Conservation (phyloP, 2,797 vertebrate genomes). For the Mycteria americana region DNA sequence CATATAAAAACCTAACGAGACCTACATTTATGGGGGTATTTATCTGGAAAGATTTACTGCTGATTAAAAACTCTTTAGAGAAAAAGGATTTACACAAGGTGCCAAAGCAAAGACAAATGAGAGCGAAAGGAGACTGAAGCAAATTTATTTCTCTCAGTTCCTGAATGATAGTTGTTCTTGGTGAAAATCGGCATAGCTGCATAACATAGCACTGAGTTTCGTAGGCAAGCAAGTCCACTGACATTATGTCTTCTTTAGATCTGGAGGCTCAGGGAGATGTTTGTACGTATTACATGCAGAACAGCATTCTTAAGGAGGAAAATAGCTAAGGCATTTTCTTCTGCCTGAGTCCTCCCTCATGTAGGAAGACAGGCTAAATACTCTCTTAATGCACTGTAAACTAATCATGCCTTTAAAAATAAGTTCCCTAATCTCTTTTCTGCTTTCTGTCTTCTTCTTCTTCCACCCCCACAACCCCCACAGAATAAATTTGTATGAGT, state of each 20-base stretch:
- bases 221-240: background rate
- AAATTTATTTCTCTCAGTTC: background rate
- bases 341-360: background rate
- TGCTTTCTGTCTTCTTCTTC: constrained; percentile 2
- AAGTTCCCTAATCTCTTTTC: constrained; percentile 2
- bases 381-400: background rate
- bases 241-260: background rate
- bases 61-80: background rate
- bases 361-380: background rate
- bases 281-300: background rate
- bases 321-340: background rate
- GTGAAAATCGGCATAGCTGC: background rate
- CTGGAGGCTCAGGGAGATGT: background rate
- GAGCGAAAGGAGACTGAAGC: background rate
- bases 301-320: background rate
- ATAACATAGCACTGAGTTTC: background rate
- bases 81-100: background rate
- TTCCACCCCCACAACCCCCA: background rate
- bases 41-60: background rate
- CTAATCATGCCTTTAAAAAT: background rate
- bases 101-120: background rate
- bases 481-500: constrained; percentile 92
- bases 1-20: background rate
- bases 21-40: background rate
- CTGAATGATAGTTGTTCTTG: background rate